Base-by-base conservation (phyloP, 2,888 invertebrate species). In the Lobophora halterata region DNA sequence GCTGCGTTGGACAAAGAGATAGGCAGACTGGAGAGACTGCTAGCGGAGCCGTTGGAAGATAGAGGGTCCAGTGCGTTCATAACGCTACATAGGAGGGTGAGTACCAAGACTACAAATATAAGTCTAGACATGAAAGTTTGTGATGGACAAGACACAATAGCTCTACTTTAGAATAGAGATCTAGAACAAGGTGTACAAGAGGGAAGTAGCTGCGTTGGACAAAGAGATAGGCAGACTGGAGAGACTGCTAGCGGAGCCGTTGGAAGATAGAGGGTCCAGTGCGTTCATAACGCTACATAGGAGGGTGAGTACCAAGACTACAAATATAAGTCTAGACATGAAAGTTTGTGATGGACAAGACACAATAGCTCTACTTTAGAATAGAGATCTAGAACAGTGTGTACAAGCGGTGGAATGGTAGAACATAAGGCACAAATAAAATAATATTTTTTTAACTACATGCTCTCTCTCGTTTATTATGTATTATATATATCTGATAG, bases 151-250 rank as follows among this genome's bases (percentile, higher is more conserved):
- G 63, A 91, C 91, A 28, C 89, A 92, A 54, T 97, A 97, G 64
- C 78, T 95, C 7, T 92, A 94, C 62, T 95, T 95, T 71, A 89
- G 97, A 39, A 94, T 96, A 26, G 96, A 97, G 75, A 95, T 97
- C 32, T 97, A 97, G 78, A 97, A 97, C 78, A 91, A 93, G 54
- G 97, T 96, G 3, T 97, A 96, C 70, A 92, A 93, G 65, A 89
- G 93, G 51, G 95, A 97, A 71, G 91, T 97, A 49, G 92, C 92
- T 4, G 91, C 92, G 7, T 71, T 95, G 27, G 95, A 96, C 68
- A 90, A 91, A 28, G 95, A 96, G 76, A 93, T 95, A 29, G 90
- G 90, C 4, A 90, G 93, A 38, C 75, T 96, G 53, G 95, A 95
- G 69, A 91, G 88, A 63, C 79, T 92, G 34, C 67, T 95, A 49